These are phyloP conservation scores for Danio kyathit DNA, from an alignment of 2,797 vertebrate species.

Conservation along the genomic window DNA sequence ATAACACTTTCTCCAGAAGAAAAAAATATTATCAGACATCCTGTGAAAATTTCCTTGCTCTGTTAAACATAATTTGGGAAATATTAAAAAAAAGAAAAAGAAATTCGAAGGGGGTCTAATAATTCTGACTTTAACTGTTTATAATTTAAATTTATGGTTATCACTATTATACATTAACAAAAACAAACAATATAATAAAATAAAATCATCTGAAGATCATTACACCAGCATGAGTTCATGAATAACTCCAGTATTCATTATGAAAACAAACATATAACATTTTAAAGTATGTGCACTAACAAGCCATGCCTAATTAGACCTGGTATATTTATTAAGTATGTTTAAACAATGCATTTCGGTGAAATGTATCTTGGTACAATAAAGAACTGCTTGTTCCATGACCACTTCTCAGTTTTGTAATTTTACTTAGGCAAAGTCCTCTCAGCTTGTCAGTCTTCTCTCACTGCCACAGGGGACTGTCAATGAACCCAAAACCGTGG, in stretches of 20 bases:
- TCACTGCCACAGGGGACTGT: slow-evolving; percentile 12
- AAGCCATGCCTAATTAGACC: neutral
- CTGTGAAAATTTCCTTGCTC: too few relatives aligned
- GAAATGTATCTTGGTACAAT: too few relatives aligned
- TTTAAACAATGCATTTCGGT: neutral
- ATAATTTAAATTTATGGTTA: too few relatives aligned
- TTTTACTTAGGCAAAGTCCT: slow-evolving; percentile 13
- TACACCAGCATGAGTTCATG: neutral
- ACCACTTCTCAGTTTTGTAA: slow-evolving; percentile 10
- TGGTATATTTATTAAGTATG: neutral
- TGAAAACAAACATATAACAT: neutral
- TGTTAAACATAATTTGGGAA: too few relatives aligned
- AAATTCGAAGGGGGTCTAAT: too few relatives aligned
- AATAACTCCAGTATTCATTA: neutral
- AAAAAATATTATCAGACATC: too few relatives aligned
- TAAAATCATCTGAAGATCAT: too few relatives aligned
- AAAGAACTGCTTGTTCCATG: neutral
- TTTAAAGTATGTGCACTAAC: neutral
- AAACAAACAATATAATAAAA: too few relatives aligned
- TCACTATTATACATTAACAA: too few relatives aligned
- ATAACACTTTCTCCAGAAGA: too few relatives aligned
- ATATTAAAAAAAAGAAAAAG: too few relatives aligned
- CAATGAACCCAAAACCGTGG: neutral
- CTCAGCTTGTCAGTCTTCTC: slow-evolving; percentile 1
- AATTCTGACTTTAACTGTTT: too few relatives aligned